phyloP scores from a whole-genome alignment of 2,797 vertebrate genomes.

The Nyctibius grandis region DNA sequence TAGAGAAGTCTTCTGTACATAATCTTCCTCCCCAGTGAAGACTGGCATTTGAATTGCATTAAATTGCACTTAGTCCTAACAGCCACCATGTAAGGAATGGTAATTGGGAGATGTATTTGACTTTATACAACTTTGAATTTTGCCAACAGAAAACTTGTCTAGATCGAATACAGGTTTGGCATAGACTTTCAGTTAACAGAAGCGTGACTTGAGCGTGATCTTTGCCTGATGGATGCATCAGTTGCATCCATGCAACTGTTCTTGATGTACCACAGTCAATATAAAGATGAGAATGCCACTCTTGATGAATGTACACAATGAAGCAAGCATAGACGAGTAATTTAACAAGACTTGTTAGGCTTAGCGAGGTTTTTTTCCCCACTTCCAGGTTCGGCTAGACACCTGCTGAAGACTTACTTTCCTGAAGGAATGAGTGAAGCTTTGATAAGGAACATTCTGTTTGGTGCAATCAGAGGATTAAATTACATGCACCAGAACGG shows the following conservation, averaged over 20 bases:
- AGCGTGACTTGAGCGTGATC: not conserved
- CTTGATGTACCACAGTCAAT: not conserved
- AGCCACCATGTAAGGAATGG: not conserved
- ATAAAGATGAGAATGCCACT: not conserved
- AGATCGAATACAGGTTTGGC: not conserved
- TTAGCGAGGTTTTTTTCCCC: not conserved
- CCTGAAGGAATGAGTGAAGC: conserved; percentile 97
- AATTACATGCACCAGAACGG: conserved; percentile 94
- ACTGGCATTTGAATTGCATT: not conserved
- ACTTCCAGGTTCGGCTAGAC: conserved; percentile 88
- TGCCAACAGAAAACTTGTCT: not conserved
- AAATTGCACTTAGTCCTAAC: not conserved
- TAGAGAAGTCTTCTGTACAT: not conserved
- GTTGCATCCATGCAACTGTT: not conserved
- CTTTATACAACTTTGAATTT: not conserved
- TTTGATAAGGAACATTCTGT: conserved; percentile 91
- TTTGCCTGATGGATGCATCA: not conserved
- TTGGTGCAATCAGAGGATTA: conserved; percentile 88
- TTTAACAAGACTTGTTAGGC: not conserved
- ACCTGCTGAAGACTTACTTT: conserved; percentile 88
- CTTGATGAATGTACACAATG: not conserved
- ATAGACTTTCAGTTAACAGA: not conserved
- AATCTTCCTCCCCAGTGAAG: not conserved
- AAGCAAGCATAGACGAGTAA: not conserved
- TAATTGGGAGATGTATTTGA: not conserved